Percentiles rank a stretch among this genome's conserved stretches.
Evolutionary conservation across 92 coral and sea anemone genomes (phyloP).

Genomic region (Parazoanthus atlanticus): DNA sequence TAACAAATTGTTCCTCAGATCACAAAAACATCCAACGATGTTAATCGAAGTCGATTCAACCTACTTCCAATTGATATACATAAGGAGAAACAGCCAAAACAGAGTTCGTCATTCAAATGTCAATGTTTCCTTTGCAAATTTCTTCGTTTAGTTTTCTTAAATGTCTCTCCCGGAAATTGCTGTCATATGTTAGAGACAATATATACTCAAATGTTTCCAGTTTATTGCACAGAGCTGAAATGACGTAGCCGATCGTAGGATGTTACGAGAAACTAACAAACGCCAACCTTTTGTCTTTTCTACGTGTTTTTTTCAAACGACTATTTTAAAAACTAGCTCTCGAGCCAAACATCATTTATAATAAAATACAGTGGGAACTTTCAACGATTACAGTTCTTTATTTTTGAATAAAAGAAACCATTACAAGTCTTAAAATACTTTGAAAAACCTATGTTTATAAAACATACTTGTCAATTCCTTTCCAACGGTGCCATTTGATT

Average conservation of each 20-base stretch:
- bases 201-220: not conserved
- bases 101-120: not conserved
- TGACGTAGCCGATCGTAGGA: not conserved
- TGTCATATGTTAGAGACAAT: not conserved
- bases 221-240: not conserved
- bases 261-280: not conserved
- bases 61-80: not conserved
- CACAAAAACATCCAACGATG: not conserved
- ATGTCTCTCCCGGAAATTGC: not conserved
- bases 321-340: too few species aligned
- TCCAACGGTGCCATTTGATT: not conserved
- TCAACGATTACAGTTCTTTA: too few species aligned
- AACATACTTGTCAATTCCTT: not conserved
- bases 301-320: too few species aligned
- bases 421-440: too few species aligned
- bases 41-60: not conserved
- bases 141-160: not conserved
- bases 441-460: too few species aligned
- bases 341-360: too few species aligned
- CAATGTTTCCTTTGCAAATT: not conserved
- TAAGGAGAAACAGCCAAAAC: not conserved
- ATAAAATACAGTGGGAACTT: not conserved
- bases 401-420: too few species aligned
- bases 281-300: not conserved
- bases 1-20: not conserved